Base-by-base conservation (phyloP, 2,797 vertebrate genomes). In the Trachops cirrhosus region DNA sequence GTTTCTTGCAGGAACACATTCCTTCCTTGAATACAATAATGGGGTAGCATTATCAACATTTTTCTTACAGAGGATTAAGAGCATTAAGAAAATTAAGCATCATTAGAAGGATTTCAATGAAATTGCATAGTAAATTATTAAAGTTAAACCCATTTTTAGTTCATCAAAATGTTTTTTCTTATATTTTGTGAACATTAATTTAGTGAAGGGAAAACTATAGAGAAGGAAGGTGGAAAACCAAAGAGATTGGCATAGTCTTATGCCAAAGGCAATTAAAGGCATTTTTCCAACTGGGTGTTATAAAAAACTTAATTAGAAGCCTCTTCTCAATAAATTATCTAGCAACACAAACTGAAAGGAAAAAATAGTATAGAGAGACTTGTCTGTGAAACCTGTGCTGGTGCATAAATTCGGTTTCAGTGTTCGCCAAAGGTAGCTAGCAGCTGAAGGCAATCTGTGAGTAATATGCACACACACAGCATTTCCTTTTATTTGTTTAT, bases 71-170 rank as follows among this genome's bases (percentile, higher is more conserved):
- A 64, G 70, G 85, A 96, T 96, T 97, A 97, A 97, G 80, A 97
- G 89, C 37, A 94, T 96, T 86, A 96, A 97, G 96, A 95, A 98
- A 97, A 93, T 64, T 89, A 96, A 97, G 83, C 64, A 92, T 92
- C 88, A 92, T 97, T 96, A 86, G 97, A 97, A 78, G 15, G 57
- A 32, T 74, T 97, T 79, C 87, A 80, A 54, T 95, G 92, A 97
- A 98, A 98, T 97, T 97, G 95, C 90, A 94, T 87, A 84, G 59
- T 95, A 91, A 98, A 98, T 98, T 98, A 98, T 97, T 97, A 92
- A 98, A 96, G 3, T 54, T 71, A 97, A 97, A 91, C 1, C 1
- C 11, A 94, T 95, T 95, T 97, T 62, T 83, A 46, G 75, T 62
- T 77, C 95, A 79, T 94, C 71, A 91, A 84, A n/a, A 6, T 94